These are phyloP conservation scores for Epizoanthus stellaris DNA, from an alignment of 92 coral and sea anemone species.

Conservation along the genomic window DNA sequence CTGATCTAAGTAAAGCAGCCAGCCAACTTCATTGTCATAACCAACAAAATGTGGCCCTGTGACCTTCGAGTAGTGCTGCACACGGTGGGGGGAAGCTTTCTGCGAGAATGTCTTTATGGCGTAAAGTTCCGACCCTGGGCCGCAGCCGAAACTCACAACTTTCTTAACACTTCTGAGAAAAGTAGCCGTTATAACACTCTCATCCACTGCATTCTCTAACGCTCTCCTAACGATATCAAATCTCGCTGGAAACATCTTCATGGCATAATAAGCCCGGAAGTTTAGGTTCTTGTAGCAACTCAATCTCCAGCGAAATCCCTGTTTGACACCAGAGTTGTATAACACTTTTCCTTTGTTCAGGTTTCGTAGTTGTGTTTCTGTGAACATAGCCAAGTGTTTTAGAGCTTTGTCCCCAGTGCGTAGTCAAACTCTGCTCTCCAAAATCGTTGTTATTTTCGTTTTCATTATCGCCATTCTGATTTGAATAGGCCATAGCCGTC, in stretches of 20 bases:
- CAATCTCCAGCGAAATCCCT: conserved; percentile 35
- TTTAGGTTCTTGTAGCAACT: conserved; percentile 35
- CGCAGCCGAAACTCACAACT: conserved; percentile 40
- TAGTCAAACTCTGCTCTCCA: conserved; percentile 27
- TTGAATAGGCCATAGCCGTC: conserved; percentile 22
- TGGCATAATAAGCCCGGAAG: conserved; percentile 32
- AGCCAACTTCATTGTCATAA: conserved; percentile 35
- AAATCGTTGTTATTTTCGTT: conserved; percentile 19
- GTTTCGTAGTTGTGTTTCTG: conserved; percentile 37
- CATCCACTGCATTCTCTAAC: conserved; percentile 25
- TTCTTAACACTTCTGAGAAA: conserved; percentile 40
- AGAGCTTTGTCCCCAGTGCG: conserved; percentile 26
- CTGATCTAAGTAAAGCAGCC: conserved; percentile 28
- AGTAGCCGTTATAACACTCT: conserved; percentile 30
- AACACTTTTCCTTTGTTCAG: conserved; percentile 28
- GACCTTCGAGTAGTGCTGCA: conserved; percentile 14
- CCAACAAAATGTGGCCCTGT: conserved; percentile 42
- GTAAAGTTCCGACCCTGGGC: conserved; percentile 38
- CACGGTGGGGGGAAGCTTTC: conserved; percentile 28
- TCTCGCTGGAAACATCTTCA: conserved; percentile 41
- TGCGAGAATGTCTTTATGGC: conserved; percentile 28
- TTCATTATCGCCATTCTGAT: conserved; percentile 15
- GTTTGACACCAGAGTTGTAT: conserved; percentile 29
- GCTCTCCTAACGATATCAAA: conserved; percentile 26
- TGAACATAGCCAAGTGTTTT: conserved; percentile 25